Conservation (phyloP, 2,888 invertebrate genomes). For the Sesia bembeciformis region DNA sequence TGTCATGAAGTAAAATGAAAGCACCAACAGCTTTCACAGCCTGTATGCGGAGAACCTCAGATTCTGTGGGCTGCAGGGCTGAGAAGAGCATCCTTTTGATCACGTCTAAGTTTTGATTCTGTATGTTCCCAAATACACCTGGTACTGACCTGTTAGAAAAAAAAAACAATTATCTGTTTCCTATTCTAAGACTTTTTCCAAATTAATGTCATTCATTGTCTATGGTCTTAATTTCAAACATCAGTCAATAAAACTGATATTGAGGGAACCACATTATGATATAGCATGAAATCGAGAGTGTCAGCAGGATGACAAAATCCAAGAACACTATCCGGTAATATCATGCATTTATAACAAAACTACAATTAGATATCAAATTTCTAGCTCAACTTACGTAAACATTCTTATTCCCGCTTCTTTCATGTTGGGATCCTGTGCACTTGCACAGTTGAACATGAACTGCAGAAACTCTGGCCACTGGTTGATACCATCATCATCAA, state of each 20-base stretch:
- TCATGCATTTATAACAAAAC: constrained; percentile 1
- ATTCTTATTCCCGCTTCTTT: constrained; percentile 96
- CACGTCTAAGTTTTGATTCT: constrained; percentile 90
- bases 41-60: constrained; percentile 84
- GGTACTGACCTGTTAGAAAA: constrained; percentile 84
- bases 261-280: constrained; percentile 6
- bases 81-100: constrained; percentile 96
- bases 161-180: background rate
- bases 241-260: constrained; percentile 1
- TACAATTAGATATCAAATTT: too few species aligned
- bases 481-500: constrained; percentile 96
- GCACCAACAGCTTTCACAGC: constrained; percentile 89
- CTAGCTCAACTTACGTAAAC: constrained; percentile 81
- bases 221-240: constrained; percentile 2
- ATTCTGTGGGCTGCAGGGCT: constrained; percentile 82
- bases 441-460: constrained; percentile 96
- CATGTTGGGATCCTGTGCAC: constrained; percentile 84
- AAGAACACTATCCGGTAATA: constrained; percentile 1
- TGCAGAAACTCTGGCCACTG: constrained; percentile 97
- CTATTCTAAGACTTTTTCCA: background rate
- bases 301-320: background rate
- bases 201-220: background rate
- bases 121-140: constrained; percentile 97
- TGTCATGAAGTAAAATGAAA: constrained; percentile 94
- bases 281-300: constrained; percentile 3